Evolutionary conservation across 1,140 invertebrate genomes (phyloP).

Genomic region (Pygmarrhopalites habei): DNA sequence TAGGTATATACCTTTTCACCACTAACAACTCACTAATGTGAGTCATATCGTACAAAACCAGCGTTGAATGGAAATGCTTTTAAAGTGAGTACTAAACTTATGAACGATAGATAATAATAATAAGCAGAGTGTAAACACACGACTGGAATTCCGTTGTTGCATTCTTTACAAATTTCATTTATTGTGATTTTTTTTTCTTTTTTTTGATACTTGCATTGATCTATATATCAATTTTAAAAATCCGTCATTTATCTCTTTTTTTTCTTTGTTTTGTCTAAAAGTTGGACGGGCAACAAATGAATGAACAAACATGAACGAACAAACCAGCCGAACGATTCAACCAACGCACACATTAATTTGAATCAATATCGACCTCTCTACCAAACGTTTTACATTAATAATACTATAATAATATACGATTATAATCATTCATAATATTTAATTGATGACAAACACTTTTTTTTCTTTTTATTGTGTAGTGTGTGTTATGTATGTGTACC

Average conservation of each 20-base stretch:
- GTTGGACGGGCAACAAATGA: conserved; percentile 22
- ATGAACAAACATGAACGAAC: conserved; percentile 17
- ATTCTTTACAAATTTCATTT: background rate
- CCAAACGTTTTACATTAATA: background rate
- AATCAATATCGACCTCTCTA: background rate
- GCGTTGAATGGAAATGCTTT: too few species aligned
- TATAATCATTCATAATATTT: background rate
- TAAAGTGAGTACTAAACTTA: too few species aligned
- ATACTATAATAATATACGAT: background rate
- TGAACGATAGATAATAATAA: too few species aligned
- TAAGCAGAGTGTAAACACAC: too few species aligned
- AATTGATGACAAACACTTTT: background rate
- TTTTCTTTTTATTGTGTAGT: background rate
- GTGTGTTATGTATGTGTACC: background rate
- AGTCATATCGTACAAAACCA: too few species aligned
- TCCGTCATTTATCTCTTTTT: background rate
- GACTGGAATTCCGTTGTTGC: background rate
- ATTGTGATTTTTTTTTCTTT: too few species aligned
- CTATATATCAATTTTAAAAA: background rate
- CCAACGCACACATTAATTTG: background rate
- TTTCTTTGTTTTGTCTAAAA: background rate
- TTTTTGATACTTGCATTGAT: too few species aligned
- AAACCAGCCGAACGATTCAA: background rate
- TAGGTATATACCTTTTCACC: too few species aligned
- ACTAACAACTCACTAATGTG: too few species aligned